Conservation (phyloP, 2,888 invertebrate species). For the Malacosoma neustria region DNA sequence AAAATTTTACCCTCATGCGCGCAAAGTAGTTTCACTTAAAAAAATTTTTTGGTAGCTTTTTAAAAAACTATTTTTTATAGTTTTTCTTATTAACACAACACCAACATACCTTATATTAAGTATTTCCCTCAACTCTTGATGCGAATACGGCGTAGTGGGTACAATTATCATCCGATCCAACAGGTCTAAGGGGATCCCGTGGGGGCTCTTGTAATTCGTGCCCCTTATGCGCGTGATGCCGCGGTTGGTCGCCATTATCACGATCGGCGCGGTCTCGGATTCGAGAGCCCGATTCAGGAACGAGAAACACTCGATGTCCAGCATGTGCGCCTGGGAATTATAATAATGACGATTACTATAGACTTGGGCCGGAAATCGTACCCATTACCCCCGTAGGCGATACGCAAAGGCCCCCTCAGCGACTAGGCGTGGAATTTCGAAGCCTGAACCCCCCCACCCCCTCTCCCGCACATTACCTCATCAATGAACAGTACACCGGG, state of each 20-base stretch:
- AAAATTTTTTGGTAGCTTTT: no score
- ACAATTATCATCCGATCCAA: slow-evolving; percentile 97
- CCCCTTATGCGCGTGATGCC: slow-evolving; percentile 96
- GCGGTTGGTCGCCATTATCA: slow-evolving; percentile 99
- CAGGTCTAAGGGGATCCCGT: slow-evolving; percentile 97
- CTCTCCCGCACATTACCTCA: no score
- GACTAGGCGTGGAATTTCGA: no score
- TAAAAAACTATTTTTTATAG: no score
- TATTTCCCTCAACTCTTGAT: slow-evolving; percentile 93
- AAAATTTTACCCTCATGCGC: no score
- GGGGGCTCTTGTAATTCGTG: slow-evolving; percentile 94
- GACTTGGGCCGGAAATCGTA: no score
- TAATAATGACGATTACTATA: no score
- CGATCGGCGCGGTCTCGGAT: slow-evolving; percentile 96
- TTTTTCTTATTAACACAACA: no score
- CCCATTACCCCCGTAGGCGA: no score
- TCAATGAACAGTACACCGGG: slow-evolving; percentile 98
- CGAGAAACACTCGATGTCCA: slow-evolving; percentile 99
- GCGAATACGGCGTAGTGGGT: slow-evolving; percentile 90
- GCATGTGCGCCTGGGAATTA: slow-evolving; percentile 88
- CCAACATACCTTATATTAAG: slow-evolving; percentile 85
- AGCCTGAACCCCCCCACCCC: no score
- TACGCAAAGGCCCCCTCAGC: no score
- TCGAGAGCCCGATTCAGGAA: slow-evolving; percentile 97
- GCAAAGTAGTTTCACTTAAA: no score